Conservation (phyloP, 2,113 vertebrate genomes). For the Alethe castanea region DNA sequence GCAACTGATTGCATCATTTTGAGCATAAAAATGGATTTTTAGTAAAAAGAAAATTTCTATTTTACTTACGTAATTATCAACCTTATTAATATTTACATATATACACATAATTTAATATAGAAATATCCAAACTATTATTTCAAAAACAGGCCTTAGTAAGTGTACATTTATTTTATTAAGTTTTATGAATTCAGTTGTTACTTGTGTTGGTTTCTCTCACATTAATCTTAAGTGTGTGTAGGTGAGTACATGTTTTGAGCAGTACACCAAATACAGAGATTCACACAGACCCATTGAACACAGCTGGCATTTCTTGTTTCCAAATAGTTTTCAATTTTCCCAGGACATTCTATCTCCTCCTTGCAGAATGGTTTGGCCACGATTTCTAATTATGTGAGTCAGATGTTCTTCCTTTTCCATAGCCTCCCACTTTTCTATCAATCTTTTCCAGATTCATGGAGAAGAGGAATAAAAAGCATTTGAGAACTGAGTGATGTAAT, state of each 20-base stretch:
- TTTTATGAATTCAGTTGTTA: not conserved
- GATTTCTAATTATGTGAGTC: slow-evolving; percentile 22
- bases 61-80: not conserved
- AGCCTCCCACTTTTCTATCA: slow-evolving; percentile 41
- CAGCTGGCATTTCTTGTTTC: not conserved
- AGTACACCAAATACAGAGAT: not conserved
- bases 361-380: slow-evolving; percentile 1
- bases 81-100: not conserved
- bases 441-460: slow-evolving; percentile 32
- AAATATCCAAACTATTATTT: not conserved
- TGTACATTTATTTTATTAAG: not conserved
- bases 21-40: not conserved
- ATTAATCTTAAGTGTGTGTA: not conserved
- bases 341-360: slow-evolving; percentile 33
- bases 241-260: not conserved
- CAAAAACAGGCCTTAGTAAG: not conserved
- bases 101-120: not conserved
- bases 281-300: not conserved
- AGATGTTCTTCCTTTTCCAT: slow-evolving; percentile 50
- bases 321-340: slow-evolving; percentile 1
- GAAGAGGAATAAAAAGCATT: not conserved
- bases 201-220: not conserved
- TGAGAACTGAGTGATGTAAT: not conserved
- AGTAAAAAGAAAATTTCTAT: not conserved
- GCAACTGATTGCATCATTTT: not conserved